These are phyloP conservation scores for Proales similis DNA, from an alignment of 1,140 invertebrate genomes.

Conservation along the genomic window DNA sequence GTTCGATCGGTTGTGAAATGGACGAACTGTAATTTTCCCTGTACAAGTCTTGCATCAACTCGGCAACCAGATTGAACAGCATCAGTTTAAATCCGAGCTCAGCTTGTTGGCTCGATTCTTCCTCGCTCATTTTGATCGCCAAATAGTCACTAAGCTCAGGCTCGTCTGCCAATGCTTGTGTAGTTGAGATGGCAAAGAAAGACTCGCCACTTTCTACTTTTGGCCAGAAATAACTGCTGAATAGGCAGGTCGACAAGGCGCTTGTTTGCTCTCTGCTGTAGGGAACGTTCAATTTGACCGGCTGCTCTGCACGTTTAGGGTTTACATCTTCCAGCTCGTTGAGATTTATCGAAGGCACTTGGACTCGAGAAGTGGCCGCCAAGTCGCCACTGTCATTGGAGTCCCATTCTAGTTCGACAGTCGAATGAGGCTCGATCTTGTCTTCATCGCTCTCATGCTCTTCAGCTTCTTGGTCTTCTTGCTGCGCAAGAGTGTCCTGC, in stretches of 20 bases:
- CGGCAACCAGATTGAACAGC: constrained; percentile 62
- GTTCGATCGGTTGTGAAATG: constrained; percentile 39
- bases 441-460: constrained; percentile 2
- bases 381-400: neutral
- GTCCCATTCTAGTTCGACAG: constrained; percentile 17
- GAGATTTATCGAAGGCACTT: too few species aligned
- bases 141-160: neutral
- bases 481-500: too few species aligned
- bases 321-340: neutral
- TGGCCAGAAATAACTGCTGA: constrained; percentile 16
- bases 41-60: constrained; percentile 57
- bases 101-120: neutral
- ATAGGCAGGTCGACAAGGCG: neutral
- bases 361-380: too few species aligned
- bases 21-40: constrained; percentile 42
- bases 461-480: too few species aligned
- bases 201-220: neutral
- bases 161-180: neutral
- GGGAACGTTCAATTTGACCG: constrained; percentile 10
- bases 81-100: constrained; percentile 48
- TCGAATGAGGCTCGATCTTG: neutral
- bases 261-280: constrained; percentile 1
- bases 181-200: neutral
- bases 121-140: neutral
- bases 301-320: too few species aligned